These are phyloP conservation scores for Corythornis vintsioides DNA, from an alignment of 2,113 vertebrate species.

Conservation along the genomic window DNA sequence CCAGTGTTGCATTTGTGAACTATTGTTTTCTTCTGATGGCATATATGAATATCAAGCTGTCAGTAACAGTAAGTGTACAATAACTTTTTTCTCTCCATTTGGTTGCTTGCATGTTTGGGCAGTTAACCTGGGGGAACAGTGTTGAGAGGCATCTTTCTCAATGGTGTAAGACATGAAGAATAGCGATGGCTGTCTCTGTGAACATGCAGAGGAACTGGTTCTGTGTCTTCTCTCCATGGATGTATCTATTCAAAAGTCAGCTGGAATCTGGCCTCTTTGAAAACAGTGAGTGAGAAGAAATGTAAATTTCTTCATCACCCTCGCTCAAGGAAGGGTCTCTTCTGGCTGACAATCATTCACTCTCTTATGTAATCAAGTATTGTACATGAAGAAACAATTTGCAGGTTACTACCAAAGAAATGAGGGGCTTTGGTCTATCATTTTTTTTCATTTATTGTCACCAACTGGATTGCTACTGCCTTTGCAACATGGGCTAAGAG, in stretches of 20 bases:
- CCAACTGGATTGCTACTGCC: background rate
- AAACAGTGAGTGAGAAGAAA: background rate
- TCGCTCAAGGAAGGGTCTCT: background rate
- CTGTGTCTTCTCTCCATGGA: background rate
- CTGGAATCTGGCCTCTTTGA: background rate
- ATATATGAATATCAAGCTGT: background rate
- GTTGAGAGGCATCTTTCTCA: background rate
- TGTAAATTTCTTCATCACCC: background rate
- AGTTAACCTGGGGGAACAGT: background rate
- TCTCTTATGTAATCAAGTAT: background rate
- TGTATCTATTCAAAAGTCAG: background rate
- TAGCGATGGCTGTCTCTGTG: background rate
- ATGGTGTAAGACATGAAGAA: background rate
- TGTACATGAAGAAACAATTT: background rate
- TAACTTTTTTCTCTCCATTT: background rate
- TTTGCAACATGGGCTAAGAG: background rate
- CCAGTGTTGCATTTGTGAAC: background rate
- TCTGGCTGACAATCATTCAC: background rate
- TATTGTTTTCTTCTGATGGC: background rate
- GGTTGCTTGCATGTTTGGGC: background rate
- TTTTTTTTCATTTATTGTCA: background rate
- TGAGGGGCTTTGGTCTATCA: background rate
- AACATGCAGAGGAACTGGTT: background rate
- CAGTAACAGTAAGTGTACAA: background rate
- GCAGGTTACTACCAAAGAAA: background rate